A percentile compares a stretch with the other conserved stretches of the same genome.
Evolutionary conservation across 2,113 vertebrate species (phyloP).

Genomic region (Caretta caretta): DNA sequence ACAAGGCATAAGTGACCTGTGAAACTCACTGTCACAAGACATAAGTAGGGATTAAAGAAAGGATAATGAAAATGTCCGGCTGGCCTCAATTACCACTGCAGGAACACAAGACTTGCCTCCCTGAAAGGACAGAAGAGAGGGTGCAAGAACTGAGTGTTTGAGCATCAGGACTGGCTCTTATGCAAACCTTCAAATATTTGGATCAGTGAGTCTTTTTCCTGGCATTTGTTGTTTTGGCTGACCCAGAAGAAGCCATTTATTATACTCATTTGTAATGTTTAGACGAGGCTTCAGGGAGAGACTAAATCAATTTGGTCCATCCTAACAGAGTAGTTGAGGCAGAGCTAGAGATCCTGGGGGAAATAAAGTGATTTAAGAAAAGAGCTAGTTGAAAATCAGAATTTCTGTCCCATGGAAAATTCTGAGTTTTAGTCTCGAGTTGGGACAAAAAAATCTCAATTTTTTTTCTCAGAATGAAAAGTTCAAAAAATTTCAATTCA

Average conservation of each 20-base stretch:
- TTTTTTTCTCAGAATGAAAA: background rate
- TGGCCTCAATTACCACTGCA: no score
- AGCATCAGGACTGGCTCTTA: background rate
- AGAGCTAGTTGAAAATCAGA: background rate
- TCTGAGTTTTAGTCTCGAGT: no score
- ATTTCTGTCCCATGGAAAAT: no score
- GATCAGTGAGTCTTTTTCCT: background rate
- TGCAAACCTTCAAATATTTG: background rate
- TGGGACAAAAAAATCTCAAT: background rate
- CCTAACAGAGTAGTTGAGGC: background rate
- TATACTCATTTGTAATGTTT: background rate
- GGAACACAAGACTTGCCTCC: background rate
- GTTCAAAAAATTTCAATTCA: background rate
- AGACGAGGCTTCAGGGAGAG: background rate
- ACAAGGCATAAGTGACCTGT: no score
- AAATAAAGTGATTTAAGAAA: background rate
- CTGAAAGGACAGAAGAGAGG: background rate
- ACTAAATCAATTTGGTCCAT: background rate
- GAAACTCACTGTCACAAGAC: no score
- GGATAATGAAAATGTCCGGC: no score
- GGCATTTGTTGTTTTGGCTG: background rate
- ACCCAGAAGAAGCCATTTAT: no score
- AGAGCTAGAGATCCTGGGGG: background rate
- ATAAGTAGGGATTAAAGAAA: no score
- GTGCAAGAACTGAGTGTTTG: background rate